A percentile compares a stretch with the other conserved stretches of the same genome.
Conservation (phyloP, 2,113 vertebrate species). For the Chamaea fasciata region DNA sequence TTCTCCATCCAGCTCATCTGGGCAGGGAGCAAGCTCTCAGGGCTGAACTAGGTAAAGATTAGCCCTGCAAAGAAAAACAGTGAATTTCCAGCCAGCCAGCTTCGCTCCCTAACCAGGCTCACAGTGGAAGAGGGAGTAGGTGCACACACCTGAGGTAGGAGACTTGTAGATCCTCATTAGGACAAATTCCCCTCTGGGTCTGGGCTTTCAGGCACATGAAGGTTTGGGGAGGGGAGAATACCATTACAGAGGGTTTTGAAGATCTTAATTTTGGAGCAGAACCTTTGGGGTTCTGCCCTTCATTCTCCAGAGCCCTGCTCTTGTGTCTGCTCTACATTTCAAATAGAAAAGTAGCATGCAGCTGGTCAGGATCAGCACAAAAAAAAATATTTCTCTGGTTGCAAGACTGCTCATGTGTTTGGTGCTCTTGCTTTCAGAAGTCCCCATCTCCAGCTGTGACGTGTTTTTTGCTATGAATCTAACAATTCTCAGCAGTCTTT, state of each 20-base stretch:
- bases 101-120: neutral
- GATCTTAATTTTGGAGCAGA: neutral
- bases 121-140: neutral
- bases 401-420: neutral
- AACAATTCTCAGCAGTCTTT: neutral
- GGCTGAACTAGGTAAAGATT: neutral
- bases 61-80: neutral
- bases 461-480: neutral
- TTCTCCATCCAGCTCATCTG: neutral
- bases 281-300: neutral
- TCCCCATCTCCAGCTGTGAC: slow-evolving; percentile 13
- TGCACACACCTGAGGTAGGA: neutral
- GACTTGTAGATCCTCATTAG: neutral
- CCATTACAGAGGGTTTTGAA: fast-evolving
- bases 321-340: neutral
- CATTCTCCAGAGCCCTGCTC: neutral
- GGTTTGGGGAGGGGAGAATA: neutral
- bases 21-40: slow-evolving; percentile 3
- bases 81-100: neutral
- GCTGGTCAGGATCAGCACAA: neutral
- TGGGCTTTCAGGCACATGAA: neutral
- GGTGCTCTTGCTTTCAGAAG: neutral
- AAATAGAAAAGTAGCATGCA: neutral
- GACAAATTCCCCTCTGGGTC: neutral
- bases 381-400: neutral